Evolutionary conservation across 2,888 invertebrate species (phyloP).

Genomic region (Polydrusus tereticollis): DNA sequence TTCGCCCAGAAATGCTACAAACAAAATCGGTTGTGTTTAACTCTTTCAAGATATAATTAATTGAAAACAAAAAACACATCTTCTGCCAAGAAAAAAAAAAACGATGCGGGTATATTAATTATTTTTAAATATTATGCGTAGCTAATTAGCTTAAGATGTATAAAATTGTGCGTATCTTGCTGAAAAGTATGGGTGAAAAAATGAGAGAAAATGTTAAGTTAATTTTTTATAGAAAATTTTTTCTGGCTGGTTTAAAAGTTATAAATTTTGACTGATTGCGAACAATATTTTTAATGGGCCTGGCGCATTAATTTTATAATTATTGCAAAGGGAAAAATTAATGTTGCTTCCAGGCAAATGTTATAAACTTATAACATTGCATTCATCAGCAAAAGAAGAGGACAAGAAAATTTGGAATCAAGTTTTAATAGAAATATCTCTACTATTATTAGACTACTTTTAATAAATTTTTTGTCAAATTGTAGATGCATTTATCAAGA

Average conservation of each 20-base stretch:
- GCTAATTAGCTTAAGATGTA: conserved; percentile 36
- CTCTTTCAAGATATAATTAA: conserved; percentile 1
- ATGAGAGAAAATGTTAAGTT: conserved; percentile 16
- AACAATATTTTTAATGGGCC: not conserved
- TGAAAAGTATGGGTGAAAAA: conserved; percentile 19
- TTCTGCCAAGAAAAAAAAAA: conserved; percentile 29
- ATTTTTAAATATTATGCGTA: conserved; percentile 19
- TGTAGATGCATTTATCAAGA: too few species aligned
- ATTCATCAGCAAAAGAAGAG: too few species aligned
- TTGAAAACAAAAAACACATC: not conserved
- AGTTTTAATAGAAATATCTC: too few species aligned
- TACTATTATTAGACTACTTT: too few species aligned
- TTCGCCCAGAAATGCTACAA: not conserved
- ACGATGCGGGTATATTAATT: conserved; percentile 32
- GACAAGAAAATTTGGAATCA: too few species aligned
- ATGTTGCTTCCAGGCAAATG: too few species aligned
- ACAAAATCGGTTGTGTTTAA: conserved; percentile 5
- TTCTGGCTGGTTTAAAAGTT: not conserved
- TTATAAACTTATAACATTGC: too few species aligned
- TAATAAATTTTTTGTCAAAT: too few species aligned
- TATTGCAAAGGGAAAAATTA: too few species aligned
- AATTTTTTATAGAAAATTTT: conserved; percentile 6
- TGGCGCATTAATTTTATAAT: too few species aligned
- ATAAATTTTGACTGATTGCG: not conserved
- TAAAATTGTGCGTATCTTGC: conserved; percentile 21